Conservation (phyloP, 2,113 vertebrate genomes). For the Puntigrus tetrazona region DNA sequence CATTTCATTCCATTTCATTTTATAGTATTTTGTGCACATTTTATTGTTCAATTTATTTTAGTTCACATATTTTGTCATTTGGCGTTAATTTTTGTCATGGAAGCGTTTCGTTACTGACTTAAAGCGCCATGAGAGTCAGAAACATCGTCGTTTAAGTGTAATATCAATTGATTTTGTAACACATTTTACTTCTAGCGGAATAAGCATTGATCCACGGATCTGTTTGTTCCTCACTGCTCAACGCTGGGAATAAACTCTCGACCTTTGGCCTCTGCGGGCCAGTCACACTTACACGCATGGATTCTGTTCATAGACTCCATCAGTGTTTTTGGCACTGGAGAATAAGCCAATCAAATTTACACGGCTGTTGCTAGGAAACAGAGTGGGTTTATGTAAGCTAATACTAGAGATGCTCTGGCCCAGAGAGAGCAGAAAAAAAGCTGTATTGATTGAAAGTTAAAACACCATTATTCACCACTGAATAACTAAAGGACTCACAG, state of each 20-base stretch:
- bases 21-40: background rate
- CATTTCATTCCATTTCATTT: too few species aligned
- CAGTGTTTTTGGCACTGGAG: slow-evolving; percentile 35
- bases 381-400: slow-evolving; percentile 64
- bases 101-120: background rate
- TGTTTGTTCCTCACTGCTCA: slow-evolving; percentile 41
- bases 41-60: background rate
- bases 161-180: background rate
- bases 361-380: slow-evolving; percentile 62
- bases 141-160: background rate
- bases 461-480: slow-evolving; percentile 50
- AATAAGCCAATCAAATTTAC: slow-evolving; percentile 55
- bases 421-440: slow-evolving; percentile 58
- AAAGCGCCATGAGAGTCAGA: background rate
- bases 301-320: slow-evolving; percentile 31
- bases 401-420: slow-evolving; percentile 61
- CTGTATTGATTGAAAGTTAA: slow-evolving; percentile 55
- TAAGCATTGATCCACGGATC: slow-evolving; percentile 37
- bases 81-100: background rate
- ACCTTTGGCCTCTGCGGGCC: slow-evolving; percentile 32
- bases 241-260: slow-evolving; percentile 18
- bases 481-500: slow-evolving; percentile 18
- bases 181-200: background rate
- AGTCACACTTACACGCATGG: slow-evolving; percentile 49
- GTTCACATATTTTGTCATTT: background rate